phyloP scores from a whole-genome alignment of 2,888 invertebrate species.

The Coenonympha glycerion region DNA sequence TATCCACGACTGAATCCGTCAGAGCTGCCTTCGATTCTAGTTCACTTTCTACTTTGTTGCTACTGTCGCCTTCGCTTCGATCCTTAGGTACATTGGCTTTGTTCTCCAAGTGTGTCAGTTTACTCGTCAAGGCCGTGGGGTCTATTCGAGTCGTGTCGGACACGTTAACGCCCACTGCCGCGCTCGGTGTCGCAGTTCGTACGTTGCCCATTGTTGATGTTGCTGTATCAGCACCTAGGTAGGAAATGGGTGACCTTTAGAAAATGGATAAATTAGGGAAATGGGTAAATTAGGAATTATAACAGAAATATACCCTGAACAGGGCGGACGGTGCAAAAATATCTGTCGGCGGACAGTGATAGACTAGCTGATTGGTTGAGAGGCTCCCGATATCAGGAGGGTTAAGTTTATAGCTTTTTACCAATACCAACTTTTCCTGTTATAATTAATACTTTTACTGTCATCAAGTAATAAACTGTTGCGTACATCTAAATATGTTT shows the following conservation, averaged over 20 bases:
- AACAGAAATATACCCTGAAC: too few species aligned
- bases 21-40: constrained; percentile 9
- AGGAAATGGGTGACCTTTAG: background rate
- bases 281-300: too few species aligned
- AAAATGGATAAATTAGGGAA: too few species aligned
- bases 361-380: too few species aligned
- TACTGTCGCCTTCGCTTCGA: constrained; percentile 3
- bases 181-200: constrained; percentile 10
- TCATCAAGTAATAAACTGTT: too few species aligned
- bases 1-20: background rate
- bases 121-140: background rate
- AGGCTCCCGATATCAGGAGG: too few species aligned
- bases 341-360: too few species aligned
- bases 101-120: background rate
- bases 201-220: constrained; percentile 1
- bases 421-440: too few species aligned
- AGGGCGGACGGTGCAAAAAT: too few species aligned
- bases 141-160: constrained; percentile 5
- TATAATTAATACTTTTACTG: too few species aligned
- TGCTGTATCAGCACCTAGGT: background rate
- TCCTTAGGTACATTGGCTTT: background rate
- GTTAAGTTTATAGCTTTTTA: too few species aligned
- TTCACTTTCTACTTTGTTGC: background rate
- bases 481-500: too few species aligned
- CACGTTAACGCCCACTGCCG: background rate